Conservation (phyloP, 2,797 vertebrate species). For the Brachyrhaphis roseni region DNA sequence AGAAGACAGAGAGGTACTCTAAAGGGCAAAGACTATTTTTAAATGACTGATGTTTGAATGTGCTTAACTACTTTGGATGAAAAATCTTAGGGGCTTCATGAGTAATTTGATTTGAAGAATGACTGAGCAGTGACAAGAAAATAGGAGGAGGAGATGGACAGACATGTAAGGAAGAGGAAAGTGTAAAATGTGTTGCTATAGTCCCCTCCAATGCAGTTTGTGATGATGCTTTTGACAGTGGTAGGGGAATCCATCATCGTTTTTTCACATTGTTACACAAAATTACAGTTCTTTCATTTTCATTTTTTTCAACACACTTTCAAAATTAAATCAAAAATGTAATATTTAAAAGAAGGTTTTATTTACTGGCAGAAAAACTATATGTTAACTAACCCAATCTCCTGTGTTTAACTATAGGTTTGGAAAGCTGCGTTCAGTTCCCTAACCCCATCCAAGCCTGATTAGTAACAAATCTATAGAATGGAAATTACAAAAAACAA, state of each 20-base stretch:
- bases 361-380: neutral
- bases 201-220: slow-evolving; percentile 18
- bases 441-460: neutral
- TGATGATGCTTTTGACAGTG: slow-evolving; percentile 28
- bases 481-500: neutral
- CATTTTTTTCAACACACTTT: neutral
- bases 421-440: neutral
- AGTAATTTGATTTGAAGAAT: slow-evolving; percentile 52
- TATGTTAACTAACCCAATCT: neutral
- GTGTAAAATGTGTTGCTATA: slow-evolving; percentile 41
- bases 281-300: slow-evolving; percentile 41
- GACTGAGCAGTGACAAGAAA: slow-evolving; percentile 26
- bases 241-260: slow-evolving; percentile 39
- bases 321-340: neutral
- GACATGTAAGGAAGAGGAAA: slow-evolving; percentile 29
- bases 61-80: slow-evolving; percentile 56
- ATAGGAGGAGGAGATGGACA: slow-evolving; percentile 48
- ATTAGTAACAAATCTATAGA: neutral
- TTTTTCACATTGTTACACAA: slow-evolving; percentile 50
- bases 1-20: slow-evolving; percentile 12
- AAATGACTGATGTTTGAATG: slow-evolving; percentile 56
- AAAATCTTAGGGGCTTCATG: slow-evolving; percentile 41
- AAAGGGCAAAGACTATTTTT: slow-evolving; percentile 51
- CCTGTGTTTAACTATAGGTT: neutral
- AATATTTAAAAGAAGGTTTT: neutral